A percentile compares a stretch with the other conserved stretches of the same genome.
Conservation (phyloP, 2,797 vertebrate species). For the Acanthurus leucopareius region DNA sequence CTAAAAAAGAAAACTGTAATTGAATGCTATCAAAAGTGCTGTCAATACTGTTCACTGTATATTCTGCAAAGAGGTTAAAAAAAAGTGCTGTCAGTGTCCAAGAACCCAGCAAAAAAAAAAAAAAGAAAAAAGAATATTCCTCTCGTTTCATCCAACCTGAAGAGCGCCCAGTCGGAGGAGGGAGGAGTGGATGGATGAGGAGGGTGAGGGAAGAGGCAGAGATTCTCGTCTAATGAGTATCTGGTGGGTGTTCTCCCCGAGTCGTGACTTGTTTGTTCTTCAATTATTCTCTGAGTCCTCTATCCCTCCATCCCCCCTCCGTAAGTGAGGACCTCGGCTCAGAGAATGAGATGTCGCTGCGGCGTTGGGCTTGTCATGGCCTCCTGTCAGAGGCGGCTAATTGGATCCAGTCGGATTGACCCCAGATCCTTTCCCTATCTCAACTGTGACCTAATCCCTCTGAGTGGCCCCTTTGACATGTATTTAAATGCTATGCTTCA, state of each 20-base stretch:
- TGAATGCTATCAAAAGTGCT: conserved; percentile 71
- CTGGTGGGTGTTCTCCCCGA: conserved; percentile 78
- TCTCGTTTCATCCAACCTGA: conserved; percentile 61
- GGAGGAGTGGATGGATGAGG: neutral
- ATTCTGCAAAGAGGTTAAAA: conserved; percentile 47
- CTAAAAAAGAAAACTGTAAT: conserved; percentile 53
- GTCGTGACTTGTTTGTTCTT: conserved; percentile 86
- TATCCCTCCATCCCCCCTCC: conserved; percentile 44
- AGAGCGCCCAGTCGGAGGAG: conserved; percentile 34
- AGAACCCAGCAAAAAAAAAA: conserved; percentile 18
- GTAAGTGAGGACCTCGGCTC: conserved; percentile 37
- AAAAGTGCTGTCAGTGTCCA: conserved; percentile 60
- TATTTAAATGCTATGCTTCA: conserved; percentile 65
- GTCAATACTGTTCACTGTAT: conserved; percentile 66
- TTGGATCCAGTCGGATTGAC: conserved; percentile 83
- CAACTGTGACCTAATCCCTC: conserved; percentile 72
- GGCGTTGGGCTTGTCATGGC: conserved; percentile 60
- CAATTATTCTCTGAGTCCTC: conserved; percentile 70
- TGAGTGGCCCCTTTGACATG: conserved; percentile 49
- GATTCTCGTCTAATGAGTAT: conserved; percentile 81
- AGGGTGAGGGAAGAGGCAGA: conserved; percentile 45
- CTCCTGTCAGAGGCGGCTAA: conserved; percentile 75
- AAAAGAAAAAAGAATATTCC: conserved; percentile 33
- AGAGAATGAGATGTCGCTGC: conserved; percentile 51
- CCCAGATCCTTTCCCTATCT: conserved; percentile 64